These are phyloP conservation scores for Microplitis deprimator DNA, from an alignment of 2,888 invertebrate species.

Conservation along the genomic window DNA sequence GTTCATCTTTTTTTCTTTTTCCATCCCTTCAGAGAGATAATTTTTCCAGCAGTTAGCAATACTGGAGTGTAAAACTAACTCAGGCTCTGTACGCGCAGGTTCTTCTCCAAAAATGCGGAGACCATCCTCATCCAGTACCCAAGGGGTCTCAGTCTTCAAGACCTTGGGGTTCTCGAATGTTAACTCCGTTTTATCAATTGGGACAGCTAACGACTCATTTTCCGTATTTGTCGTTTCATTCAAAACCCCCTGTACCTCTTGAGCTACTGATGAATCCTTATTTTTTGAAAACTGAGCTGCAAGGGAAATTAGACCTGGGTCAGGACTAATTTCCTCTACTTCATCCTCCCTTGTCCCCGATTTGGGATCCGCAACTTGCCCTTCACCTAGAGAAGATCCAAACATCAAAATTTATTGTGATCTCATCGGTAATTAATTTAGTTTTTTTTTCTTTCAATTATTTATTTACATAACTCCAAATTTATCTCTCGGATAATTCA, in stretches of 20 bases:
- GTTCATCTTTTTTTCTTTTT: conserved; percentile 3
- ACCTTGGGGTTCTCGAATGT: neutral
- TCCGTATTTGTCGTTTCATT: neutral
- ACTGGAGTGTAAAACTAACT: conserved; percentile 11
- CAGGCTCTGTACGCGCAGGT: conserved; percentile 6
- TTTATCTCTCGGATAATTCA: conserved; percentile 13
- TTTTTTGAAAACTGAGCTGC: too few relatives aligned
- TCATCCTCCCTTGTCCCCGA: neutral
- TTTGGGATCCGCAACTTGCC: too few relatives aligned
- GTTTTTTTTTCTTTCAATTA: neutral
- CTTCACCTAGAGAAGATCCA: neutral
- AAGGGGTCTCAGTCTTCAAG: neutral
- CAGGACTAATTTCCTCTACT: too few relatives aligned
- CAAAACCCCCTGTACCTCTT: too few relatives aligned
- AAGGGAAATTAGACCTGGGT: too few relatives aligned
- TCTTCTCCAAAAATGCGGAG: conserved; percentile 24
- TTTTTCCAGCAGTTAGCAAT: conserved; percentile 33
- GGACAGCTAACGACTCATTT: too few relatives aligned
- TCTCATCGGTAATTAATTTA: too few relatives aligned
- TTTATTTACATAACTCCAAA: neutral
- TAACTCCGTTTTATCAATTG: too few relatives aligned
- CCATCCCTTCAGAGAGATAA: conserved; percentile 25
- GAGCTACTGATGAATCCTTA: too few relatives aligned
- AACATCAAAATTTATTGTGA: neutral
- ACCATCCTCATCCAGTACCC: conserved; percentile 24